Conservation (phyloP, 2,797 vertebrate species). For the Hypotaenidia philippensis region DNA sequence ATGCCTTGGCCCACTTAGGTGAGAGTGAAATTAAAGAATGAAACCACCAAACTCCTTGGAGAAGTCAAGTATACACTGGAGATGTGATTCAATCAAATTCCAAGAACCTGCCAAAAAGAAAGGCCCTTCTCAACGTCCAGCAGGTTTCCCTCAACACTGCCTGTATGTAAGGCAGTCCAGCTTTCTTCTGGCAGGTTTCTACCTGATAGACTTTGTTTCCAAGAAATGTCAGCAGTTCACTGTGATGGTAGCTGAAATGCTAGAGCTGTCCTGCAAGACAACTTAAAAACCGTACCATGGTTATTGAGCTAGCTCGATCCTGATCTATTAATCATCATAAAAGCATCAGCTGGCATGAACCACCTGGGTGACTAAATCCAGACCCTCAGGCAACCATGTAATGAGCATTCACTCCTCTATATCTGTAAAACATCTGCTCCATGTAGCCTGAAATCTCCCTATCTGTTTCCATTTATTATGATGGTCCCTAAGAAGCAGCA, state of each 20-base stretch:
- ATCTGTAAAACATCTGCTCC: slow-evolving; percentile 14
- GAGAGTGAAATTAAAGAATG: background rate
- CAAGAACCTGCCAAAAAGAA: background rate
- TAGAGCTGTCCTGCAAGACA: background rate
- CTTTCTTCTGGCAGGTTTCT: background rate
- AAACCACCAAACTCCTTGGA: background rate
- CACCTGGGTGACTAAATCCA: slow-evolving; percentile 14
- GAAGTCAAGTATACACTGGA: background rate
- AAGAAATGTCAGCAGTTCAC: background rate
- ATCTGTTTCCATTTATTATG: background rate
- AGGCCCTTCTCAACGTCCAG: background rate
- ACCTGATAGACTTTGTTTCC: background rate
- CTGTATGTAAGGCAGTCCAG: background rate
- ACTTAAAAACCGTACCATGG: background rate
- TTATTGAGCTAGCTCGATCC: background rate
- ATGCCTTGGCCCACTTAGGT: background rate
- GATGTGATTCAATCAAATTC: background rate
- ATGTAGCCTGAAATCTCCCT: background rate
- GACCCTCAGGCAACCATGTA: slow-evolving; percentile 26
- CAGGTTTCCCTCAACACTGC: background rate
- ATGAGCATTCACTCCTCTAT: slow-evolving; percentile 33
- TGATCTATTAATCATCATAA: slow-evolving; percentile 9
- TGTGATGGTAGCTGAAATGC: background rate
- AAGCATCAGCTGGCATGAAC: background rate
- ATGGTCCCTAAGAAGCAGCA: background rate